Base-by-base conservation (phyloP, 1,140 invertebrate genomes). In the Bombus pascuorum region DNA sequence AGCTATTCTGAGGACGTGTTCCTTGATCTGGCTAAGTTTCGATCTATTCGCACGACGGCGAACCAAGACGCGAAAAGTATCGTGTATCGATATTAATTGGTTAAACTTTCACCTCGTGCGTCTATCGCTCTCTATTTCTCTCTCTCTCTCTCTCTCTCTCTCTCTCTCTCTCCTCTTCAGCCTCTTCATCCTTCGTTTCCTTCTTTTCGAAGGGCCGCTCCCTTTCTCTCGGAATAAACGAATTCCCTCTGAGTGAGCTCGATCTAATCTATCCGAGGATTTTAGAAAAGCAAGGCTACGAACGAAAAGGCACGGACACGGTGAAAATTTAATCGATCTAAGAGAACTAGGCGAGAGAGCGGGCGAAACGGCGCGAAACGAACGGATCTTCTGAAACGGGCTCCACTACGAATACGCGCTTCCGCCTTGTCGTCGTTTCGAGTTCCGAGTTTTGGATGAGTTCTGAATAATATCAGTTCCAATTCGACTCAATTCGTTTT, bases 61-160 rank as follows among this genome's bases (percentile, higher is more conserved):
- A 32, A 57, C n/a, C 18, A 15, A n/a, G 13, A 47, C n/a, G 57
- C 37, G 53, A 82, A 74, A 65, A 34, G 32, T 80, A 57, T 32
- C 25, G 25, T 71, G 18, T 44, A 53, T 83, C 28, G 34, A 39
- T 32, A 77, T 83, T 42, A 78, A 83, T 83, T 70, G 82, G 59
- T 68, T 59, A 78, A 77, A 78, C 47, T 78, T 83, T 78, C 82
- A 70, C 62, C 65, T 70, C 65, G 44, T 39, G 25, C 62, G 34
- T 42, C 37, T 44, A 13, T 59, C 34, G 32, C 25, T 59, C 28
- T 76, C 32, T 57, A 5, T 44, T 0, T 72, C 13, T 71, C 39
- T 39, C 5, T 47, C 42, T 37, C 0, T 32, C 32, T 32, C 32
- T 32, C 32, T 32, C 32, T 32, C 32, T 32, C 25, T 70, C 34